Conservation (phyloP, 2,888 invertebrate genomes). For the Maniola hyperantus region DNA sequence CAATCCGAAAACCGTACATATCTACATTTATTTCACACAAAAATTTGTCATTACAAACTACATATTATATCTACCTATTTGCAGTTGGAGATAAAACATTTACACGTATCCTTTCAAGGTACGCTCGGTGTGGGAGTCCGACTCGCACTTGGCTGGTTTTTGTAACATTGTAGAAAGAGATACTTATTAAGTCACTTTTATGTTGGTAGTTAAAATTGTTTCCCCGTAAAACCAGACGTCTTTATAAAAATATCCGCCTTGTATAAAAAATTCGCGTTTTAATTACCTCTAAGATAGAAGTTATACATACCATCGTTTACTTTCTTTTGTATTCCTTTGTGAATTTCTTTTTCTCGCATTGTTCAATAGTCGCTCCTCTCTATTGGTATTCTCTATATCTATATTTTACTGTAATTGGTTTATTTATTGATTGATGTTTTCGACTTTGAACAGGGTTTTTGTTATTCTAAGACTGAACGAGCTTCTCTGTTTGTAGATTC, state of each 20-base stretch:
- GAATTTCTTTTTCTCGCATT: slow-evolving; percentile 12
- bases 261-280: not conserved
- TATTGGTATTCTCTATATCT: not conserved
- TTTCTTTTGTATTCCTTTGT: slow-evolving; percentile 30
- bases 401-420: slow-evolving; percentile 5
- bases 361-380: not conserved
- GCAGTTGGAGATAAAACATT: no score
- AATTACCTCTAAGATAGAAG: slow-evolving; percentile 12
- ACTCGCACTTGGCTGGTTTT: no score
- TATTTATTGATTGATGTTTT: slow-evolving; percentile 14
- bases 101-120: no score
- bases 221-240: not conserved
- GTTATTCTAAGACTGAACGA: not conserved
- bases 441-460: not conserved
- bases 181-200: not conserved
- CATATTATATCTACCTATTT: no score
- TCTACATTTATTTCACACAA: no score
- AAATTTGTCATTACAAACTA: no score
- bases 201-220: not conserved
- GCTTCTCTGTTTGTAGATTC: not conserved
- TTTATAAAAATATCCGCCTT: no score
- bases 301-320: not conserved
- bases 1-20: no score
- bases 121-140: no score
- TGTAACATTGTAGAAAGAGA: no score